Conservation (phyloP, 1,140 invertebrate genomes). For the Saxidomus purpurata region DNA sequence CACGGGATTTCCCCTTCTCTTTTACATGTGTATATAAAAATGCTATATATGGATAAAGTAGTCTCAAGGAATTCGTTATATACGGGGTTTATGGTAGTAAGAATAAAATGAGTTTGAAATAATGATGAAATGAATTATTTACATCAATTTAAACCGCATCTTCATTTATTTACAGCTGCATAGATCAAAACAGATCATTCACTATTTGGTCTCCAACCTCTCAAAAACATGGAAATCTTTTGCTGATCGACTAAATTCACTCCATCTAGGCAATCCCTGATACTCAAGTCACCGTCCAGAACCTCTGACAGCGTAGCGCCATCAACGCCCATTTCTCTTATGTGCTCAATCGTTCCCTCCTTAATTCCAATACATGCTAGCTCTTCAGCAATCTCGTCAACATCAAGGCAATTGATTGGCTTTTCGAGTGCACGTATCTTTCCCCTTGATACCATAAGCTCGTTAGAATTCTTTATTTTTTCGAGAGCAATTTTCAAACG, state of each 20-base stretch:
- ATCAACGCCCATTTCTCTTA: slow-evolving; percentile 33
- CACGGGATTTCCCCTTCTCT: too few relatives aligned
- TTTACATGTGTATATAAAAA: too few relatives aligned
- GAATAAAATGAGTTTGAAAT: too few relatives aligned
- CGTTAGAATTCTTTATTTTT: slow-evolving; percentile 5
- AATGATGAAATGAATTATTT: too few relatives aligned
- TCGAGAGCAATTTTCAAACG: slow-evolving; percentile 30
- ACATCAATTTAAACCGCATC: too few relatives aligned
- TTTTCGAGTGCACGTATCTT: slow-evolving; percentile 31
- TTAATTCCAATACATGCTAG: slow-evolving; percentile 55
- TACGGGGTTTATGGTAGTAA: too few relatives aligned
- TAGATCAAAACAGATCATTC: not conserved
- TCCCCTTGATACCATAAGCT: not conserved
- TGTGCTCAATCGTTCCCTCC: slow-evolving; percentile 25
- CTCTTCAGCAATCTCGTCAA: slow-evolving; percentile 44
- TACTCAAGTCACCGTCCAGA: slow-evolving; percentile 24
- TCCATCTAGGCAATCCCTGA: slow-evolving; percentile 49
- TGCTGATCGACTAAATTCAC: slow-evolving; percentile 62
- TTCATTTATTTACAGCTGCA: too few relatives aligned
- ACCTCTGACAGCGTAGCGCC: slow-evolving; percentile 41
- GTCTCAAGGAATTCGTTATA: too few relatives aligned
- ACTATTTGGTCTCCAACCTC: slow-evolving; percentile 53
- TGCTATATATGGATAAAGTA: too few relatives aligned
- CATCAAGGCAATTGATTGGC: not conserved
- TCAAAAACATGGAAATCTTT: slow-evolving; percentile 67